Base-by-base conservation (phyloP, 1,140 invertebrate species). In the Aphelinus certus region DNA sequence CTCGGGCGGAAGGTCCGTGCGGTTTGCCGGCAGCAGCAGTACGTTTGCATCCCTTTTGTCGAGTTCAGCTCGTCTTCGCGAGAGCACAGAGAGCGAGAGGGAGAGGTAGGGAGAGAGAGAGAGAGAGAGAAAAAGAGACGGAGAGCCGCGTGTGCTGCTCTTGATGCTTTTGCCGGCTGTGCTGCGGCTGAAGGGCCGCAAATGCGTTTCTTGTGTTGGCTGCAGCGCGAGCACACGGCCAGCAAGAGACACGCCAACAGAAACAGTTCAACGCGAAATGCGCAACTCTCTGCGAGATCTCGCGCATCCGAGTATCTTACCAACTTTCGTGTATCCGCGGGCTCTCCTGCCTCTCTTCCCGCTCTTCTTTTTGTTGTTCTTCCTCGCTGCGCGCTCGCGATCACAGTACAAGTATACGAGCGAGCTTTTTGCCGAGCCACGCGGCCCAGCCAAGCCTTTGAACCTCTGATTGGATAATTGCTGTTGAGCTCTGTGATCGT, bases 181-280 rank as follows among this genome's bases (percentile, higher is more conserved):
- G 73, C 62, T 63, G 62, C n/a, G 46, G 58, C 49, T 62, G 68
- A 51, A 62, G 71, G 73, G 77, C 80, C 76, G 84, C 81, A 87
- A 87, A 87, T 86, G 86, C 86, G 82, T 87, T 87, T 87, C 85
- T 87, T 84, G 82, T 87, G 85, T 86, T 84, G 81, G 80, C 78
- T 79, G 77, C 79, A 77, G 80, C 79, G 82, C 82, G 80, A 79
- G 79, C 80, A 49, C 26, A 26, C 26, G 26, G 26, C 26, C 26
- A 26, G 47, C 3, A n/a, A 53, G 47, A 70, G 46, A 51, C 3
- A 26, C 3, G 7, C 61, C 26, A n/a, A 3, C 49, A n/a, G 51
- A 10, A 26, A 62, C 60, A 71, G 46, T 78, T 77, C 77, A 68
- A 77, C 71, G 77, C 85, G 83, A 86, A 86, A 84, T 84, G 86